Base-by-base conservation (phyloP, 2,797 vertebrate species). In the Ficedula albicollis region DNA sequence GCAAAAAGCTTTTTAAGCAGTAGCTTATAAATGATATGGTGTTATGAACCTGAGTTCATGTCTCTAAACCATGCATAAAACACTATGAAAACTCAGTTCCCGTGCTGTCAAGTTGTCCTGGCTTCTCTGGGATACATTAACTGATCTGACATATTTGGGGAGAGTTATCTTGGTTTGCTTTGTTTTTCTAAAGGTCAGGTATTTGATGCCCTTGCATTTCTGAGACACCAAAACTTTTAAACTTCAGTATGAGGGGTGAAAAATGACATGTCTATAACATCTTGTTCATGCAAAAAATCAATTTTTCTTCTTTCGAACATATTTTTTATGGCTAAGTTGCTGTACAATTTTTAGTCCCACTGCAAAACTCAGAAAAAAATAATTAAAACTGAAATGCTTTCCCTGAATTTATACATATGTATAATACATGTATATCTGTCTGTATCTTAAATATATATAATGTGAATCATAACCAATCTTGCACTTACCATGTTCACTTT, bases 191-290 rank as follows among this genome's bases (percentile, higher is more conserved):
- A 73, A 84, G 39, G 55, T 89, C 43, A 72, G n/a, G 44, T 87
- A 52, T 94, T 59, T 69, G 51, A 82, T 30, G 79, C 60, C 84
- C 94, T 95, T 75, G 84, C 59, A 80, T 96, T 97, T 96, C 83
- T 96, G 77, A 93, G 83, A 90, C 84, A 77, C 52, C 68, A 93
- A 49, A 77, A 63, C 52, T 39, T 80, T 49, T 41, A 80, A 48
- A 19, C 52, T 90, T 84, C 60, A 63, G 41, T 32, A 78, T 90
- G 36, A 59, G 44, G 51, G 48, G 55, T 49, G 34, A 39, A 23
- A 91, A 52, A 78, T 86, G 41, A 30, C 43, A 32, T 52, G 44
- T n/a, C 39, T 51, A 34, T 74, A 58, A 66, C 68, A 13, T 46
- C 68, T 79, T 81, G 54, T 80, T 89, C 41, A 14, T 39, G 27